phyloP scores from a whole-genome alignment of 35 echinoderm and acorn worm genomes.

The Patiria miniata region DNA sequence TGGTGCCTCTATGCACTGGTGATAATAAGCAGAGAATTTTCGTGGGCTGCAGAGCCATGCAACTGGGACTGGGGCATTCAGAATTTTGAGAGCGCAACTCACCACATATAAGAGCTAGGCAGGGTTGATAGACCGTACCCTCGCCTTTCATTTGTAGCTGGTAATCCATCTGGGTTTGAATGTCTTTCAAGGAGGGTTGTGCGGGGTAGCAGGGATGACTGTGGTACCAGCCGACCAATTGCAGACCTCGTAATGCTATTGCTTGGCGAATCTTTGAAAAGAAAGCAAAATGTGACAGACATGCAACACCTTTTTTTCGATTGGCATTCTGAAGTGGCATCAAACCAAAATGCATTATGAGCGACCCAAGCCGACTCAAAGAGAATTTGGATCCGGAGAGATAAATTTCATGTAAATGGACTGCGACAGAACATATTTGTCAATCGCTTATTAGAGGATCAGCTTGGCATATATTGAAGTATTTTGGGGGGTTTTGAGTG shows the following conservation, averaged over 20 bases:
- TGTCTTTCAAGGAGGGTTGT: slow-evolving; percentile 86
- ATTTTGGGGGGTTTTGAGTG: too few relatives aligned
- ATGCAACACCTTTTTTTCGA: background rate
- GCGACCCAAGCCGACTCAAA: slow-evolving; percentile 12
- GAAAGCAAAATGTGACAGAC: background rate
- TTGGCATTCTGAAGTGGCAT: slow-evolving; percentile 13
- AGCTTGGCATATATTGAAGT: too few relatives aligned
- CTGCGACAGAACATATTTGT: too few relatives aligned
- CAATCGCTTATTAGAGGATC: too few relatives aligned
- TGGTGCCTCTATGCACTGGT: too few relatives aligned
- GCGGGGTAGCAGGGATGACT: slow-evolving; percentile 84
- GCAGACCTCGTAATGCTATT: slow-evolving; percentile 69
- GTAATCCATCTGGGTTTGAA: slow-evolving; percentile 93
- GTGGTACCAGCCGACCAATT: slow-evolving; percentile 97
- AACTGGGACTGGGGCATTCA: background rate
- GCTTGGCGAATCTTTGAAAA: slow-evolving; percentile 74
- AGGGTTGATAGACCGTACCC: slow-evolving; percentile 84
- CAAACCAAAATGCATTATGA: slow-evolving; percentile 10
- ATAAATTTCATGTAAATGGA: too few relatives aligned
- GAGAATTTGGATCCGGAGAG: too few relatives aligned
- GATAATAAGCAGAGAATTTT: too few relatives aligned
- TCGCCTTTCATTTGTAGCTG: slow-evolving; percentile 93
- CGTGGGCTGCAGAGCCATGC: too few relatives aligned
- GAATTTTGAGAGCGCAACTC: slow-evolving; percentile 4
- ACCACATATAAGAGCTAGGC: slow-evolving; percentile 93